Conservation (phyloP, 2,888 invertebrate genomes). For the Agriopis leucophaearia region DNA sequence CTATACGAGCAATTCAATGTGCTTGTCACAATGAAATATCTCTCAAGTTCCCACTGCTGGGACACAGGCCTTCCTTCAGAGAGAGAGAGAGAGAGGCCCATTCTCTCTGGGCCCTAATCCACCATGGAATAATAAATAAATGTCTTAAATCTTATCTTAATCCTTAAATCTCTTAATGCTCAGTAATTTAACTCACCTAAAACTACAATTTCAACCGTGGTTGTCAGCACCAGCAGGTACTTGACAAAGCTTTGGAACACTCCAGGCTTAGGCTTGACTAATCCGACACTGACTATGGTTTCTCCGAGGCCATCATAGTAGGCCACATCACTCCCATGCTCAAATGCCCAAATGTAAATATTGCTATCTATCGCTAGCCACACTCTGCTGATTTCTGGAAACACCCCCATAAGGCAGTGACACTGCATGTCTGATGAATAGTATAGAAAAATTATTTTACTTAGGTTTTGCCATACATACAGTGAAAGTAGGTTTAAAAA, state of each 20-base stretch:
- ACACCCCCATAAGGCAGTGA: constrained; percentile 98
- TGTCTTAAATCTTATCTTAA: too few species aligned
- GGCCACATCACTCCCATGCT: constrained; percentile 97
- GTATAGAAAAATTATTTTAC: constrained; percentile 52
- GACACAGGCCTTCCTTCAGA: too few species aligned
- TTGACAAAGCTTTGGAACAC: constrained; percentile 97
- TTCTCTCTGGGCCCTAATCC: too few species aligned
- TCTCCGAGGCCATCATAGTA: constrained; percentile 98
- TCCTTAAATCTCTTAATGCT: too few species aligned
- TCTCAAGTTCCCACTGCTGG: too few species aligned
- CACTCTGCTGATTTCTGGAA: constrained; percentile 97
- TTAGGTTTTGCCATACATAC: neutral
- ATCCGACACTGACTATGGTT: constrained; percentile 96
- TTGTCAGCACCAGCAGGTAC: constrained; percentile 95
- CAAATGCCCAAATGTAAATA: constrained; percentile 99
- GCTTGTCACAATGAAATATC: too few species aligned
- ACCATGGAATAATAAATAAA: too few species aligned
- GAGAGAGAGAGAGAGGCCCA: too few species aligned
- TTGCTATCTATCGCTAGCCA: constrained; percentile 99
- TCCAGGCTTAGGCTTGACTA: constrained; percentile 94
- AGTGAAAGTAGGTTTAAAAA: neutral
- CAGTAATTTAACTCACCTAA: constrained; percentile 90
- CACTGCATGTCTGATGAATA: constrained; percentile 94
- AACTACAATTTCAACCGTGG: constrained; percentile 97
- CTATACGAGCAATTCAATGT: too few species aligned